Evolutionary conservation across 1,140 invertebrate species (phyloP).

Genomic region (Paraescarpia echinospica): DNA sequence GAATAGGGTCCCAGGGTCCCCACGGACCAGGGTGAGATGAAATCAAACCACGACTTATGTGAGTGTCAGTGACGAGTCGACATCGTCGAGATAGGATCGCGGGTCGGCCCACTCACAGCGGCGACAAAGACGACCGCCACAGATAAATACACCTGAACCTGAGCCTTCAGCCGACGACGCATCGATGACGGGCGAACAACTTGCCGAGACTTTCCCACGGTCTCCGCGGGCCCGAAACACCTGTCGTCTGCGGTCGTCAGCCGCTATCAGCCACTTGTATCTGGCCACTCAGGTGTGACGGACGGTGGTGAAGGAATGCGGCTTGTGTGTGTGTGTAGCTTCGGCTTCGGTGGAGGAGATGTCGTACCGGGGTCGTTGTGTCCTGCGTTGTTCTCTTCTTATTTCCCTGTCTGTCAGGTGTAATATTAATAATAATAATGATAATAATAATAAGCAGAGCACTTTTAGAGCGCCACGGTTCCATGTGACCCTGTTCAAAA

Average conservation of each 20-base stretch:
- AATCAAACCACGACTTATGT: neutral
- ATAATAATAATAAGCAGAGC: too few species aligned
- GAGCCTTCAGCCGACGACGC: neutral
- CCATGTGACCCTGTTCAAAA: too few species aligned
- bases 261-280: neutral
- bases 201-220: neutral
- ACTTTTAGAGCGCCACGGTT: too few species aligned
- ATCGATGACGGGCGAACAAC: neutral
- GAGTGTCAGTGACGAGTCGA: neutral
- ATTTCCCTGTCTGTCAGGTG: too few species aligned
- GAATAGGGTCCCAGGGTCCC: neutral
- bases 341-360: too few species aligned
- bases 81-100: neutral
- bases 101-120: neutral
- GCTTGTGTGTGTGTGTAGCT: too few species aligned
- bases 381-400: too few species aligned
- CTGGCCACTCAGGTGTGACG: neutral
- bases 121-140: neutral
- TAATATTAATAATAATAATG: too few species aligned
- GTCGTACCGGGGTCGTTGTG: too few species aligned
- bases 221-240: neutral
- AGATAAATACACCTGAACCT: neutral
- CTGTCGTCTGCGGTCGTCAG: neutral
- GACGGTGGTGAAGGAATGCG: neutral
- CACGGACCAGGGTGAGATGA: neutral